Conservation (phyloP, 2,113 vertebrate genomes). For the Bothrops jararaca region DNA sequence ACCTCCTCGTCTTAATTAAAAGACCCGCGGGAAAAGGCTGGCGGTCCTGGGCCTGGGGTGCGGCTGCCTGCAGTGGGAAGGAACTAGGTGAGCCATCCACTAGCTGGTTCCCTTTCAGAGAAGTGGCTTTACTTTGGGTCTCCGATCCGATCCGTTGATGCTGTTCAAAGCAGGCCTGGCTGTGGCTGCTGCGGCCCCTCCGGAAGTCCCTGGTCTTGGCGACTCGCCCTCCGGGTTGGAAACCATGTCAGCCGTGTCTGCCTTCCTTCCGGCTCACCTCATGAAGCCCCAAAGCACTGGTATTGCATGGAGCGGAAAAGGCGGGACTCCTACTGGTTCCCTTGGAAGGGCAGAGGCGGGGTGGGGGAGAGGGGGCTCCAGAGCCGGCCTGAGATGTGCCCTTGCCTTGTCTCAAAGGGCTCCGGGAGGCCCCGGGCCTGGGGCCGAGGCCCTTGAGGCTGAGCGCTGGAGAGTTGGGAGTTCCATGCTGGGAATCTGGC, state of each 20-base stretch:
- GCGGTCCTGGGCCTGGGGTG: background rate
- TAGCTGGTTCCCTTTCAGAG: background rate
- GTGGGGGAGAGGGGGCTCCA: background rate
- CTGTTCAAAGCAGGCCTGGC: background rate
- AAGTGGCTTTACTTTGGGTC: background rate
- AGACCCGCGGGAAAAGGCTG: background rate
- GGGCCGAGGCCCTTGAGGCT: no score
- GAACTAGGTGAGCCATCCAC: background rate
- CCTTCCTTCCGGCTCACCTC: background rate
- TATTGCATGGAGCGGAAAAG: no score
- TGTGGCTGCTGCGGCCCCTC: no score
- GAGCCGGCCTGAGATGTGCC: background rate
- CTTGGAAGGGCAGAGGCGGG: background rate
- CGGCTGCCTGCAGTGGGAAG: background rate
- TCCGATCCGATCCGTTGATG: background rate
- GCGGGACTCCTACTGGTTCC: background rate
- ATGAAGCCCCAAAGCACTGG: background rate
- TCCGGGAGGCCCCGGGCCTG: no score
- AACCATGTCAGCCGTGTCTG: no score
- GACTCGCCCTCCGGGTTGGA: no score
- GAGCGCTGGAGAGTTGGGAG: background rate
- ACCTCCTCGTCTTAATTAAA: fast-evolving
- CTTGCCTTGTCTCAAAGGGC: background rate
- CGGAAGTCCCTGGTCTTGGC: no score
- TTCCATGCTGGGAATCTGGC: background rate